Evolutionary conservation across 2,888 invertebrate species (phyloP).

Genomic region (Belgica antarctica): DNA sequence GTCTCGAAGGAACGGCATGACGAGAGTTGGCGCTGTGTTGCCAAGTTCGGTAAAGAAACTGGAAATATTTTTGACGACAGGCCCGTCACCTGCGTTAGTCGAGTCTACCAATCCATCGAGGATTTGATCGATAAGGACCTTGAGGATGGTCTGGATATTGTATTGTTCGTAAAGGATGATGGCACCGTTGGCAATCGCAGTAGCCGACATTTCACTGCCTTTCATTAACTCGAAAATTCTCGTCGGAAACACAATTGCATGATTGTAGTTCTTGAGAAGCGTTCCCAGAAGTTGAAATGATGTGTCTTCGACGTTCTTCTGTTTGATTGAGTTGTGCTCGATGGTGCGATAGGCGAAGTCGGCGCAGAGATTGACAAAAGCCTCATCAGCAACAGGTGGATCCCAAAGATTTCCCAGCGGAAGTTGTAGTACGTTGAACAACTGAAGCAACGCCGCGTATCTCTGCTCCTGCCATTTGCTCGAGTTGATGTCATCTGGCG

Average conservation of each 20-base stretch:
- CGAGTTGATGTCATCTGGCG: slow-evolving; percentile 54
- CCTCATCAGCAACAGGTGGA: slow-evolving; percentile 76
- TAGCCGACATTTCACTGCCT: slow-evolving; percentile 50
- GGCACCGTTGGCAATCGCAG: slow-evolving; percentile 52
- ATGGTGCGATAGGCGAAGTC: slow-evolving; percentile 54
- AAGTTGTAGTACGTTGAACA: slow-evolving; percentile 67
- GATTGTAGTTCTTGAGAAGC: slow-evolving; percentile 78
- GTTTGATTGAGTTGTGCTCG: slow-evolving; percentile 57
- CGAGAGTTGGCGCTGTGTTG: slow-evolving; percentile 51
- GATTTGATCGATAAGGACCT: slow-evolving; percentile 52
- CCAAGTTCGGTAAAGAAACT: slow-evolving; percentile 53
- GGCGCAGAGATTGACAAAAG: slow-evolving; percentile 50
- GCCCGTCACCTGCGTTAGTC: slow-evolving; percentile 50
- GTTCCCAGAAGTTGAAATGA: slow-evolving; percentile 77
- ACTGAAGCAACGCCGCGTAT: slow-evolving; percentile 63
- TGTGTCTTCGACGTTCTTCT: slow-evolving; percentile 65
- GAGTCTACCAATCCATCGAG: slow-evolving; percentile 51
- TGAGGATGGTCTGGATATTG: slow-evolving; percentile 51
- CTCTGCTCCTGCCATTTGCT: slow-evolving; percentile 69
- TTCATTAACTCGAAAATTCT: slow-evolving; percentile 63
- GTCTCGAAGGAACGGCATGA: slow-evolving; percentile 53
- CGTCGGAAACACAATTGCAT: slow-evolving; percentile 73
- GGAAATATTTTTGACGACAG: slow-evolving; percentile 52
- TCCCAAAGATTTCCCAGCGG: slow-evolving; percentile 75
- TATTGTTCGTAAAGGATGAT: slow-evolving; percentile 52